phyloP scores from a whole-genome alignment of 2,113 vertebrate genomes.

The Rhizomys pruinosus region DNA sequence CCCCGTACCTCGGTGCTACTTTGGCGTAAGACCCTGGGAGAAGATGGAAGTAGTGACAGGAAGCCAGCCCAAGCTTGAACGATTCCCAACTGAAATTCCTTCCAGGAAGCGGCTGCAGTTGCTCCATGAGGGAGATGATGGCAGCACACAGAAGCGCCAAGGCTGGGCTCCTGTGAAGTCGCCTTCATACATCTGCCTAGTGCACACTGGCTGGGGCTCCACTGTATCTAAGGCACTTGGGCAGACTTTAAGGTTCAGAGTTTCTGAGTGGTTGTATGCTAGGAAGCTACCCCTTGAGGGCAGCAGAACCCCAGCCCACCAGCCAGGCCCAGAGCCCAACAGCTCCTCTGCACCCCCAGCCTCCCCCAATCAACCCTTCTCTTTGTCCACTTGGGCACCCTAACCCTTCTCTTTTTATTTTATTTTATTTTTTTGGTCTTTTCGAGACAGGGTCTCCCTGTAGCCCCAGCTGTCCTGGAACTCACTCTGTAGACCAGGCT shows the following conservation, averaged over 20 bases:
- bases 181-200: not conserved
- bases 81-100: constrained; percentile 20
- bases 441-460: too few relatives aligned
- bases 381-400: too few relatives aligned
- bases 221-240: not conserved
- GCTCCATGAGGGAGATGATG: too few relatives aligned
- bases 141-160: not conserved
- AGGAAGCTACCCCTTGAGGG: not conserved
- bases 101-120: not conserved
- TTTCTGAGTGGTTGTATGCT: not conserved
- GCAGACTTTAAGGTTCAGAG: too few relatives aligned
- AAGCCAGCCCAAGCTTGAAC: not conserved
- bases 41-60: not conserved
- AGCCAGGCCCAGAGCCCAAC: not conserved
- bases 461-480: too few relatives aligned
- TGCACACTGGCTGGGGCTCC: not conserved
- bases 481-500: too few relatives aligned
- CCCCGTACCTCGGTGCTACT: not conserved
- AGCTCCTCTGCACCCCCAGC: not conserved
- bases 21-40: not conserved
- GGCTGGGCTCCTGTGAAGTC: not conserved
- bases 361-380: not conserved
- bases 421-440: too few relatives aligned
- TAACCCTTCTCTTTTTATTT: too few relatives aligned
- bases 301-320: not conserved